Evolutionary conservation across 2,888 invertebrate genomes (phyloP).

Genomic region (Blastobasis adustella): DNA sequence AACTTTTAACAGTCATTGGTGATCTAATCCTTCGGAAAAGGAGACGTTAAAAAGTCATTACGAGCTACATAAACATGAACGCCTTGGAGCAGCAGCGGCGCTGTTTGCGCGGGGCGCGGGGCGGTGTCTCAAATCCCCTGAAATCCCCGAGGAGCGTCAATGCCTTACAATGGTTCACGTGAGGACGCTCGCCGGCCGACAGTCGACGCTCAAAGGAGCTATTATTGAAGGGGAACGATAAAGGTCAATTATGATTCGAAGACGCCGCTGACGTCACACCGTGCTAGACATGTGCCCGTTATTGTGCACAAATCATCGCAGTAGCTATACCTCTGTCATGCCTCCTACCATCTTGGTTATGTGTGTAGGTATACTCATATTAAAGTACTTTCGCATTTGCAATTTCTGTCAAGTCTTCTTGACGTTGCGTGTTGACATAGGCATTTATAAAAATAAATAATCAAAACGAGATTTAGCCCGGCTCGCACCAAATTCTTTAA

Average conservation of each 20-base stretch:
- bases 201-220: slow-evolving; percentile 54
- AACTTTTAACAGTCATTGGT: slow-evolving; percentile 1
- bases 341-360: no score
- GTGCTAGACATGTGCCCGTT: slow-evolving; percentile 24
- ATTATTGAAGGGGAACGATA: slow-evolving; percentile 51
- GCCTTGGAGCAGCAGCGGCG: slow-evolving; percentile 28
- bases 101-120: slow-evolving; percentile 29
- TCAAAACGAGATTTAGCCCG: no score
- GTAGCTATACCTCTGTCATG: slow-evolving; percentile 19
- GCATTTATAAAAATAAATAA: no score
- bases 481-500: no score
- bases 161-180: slow-evolving; percentile 48
- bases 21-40: slow-evolving; percentile 6
- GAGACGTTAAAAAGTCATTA: slow-evolving; percentile 22
- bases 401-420: no score
- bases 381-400: no score
- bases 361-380: no score
- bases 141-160: slow-evolving; percentile 54
- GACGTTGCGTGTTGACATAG: no score
- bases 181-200: slow-evolving; percentile 36
- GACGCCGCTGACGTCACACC: slow-evolving; percentile 24
- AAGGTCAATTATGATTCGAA: slow-evolving; percentile 54
- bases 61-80: slow-evolving; percentile 26
- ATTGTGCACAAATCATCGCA: slow-evolving; percentile 31
- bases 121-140: slow-evolving; percentile 47